phyloP scores from a whole-genome alignment of 2,888 invertebrate species.

The Apeira syringaria region DNA sequence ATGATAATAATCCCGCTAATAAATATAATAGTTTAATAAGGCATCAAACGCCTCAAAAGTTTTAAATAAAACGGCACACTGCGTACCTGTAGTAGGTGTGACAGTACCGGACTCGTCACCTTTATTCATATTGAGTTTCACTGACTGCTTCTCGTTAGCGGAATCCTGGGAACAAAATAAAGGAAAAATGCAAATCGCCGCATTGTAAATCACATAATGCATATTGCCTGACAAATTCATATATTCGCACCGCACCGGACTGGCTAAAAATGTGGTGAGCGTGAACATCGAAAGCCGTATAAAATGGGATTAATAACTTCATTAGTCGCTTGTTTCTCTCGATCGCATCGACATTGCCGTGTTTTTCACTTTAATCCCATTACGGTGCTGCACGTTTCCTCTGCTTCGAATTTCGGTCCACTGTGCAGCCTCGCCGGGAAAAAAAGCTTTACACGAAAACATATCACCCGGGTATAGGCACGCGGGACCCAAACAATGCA shows the following conservation, averaged over 20 bases:
- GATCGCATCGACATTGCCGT: slow-evolving; percentile 76
- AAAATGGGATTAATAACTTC: slow-evolving; percentile 83
- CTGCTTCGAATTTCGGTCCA: slow-evolving; percentile 55
- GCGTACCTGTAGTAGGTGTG: slow-evolving; percentile 55
- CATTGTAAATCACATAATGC: slow-evolving; percentile 25
- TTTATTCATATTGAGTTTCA: slow-evolving; percentile 38
- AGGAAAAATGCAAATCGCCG: slow-evolving; percentile 20
- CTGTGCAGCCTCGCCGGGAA: slow-evolving; percentile 33
- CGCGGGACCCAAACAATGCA: slow-evolving; percentile 23
- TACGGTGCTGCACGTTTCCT: slow-evolving; percentile 59
- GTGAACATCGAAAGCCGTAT: slow-evolving; percentile 68
- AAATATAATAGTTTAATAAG: no score
- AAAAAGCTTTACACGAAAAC: slow-evolving; percentile 35
- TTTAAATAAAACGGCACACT: no score
- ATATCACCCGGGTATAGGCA: slow-evolving; percentile 22
- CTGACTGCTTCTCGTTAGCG: slow-evolving; percentile 43
- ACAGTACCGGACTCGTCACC: slow-evolving; percentile 56
- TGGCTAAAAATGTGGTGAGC: slow-evolving; percentile 55
- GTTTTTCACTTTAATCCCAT: slow-evolving; percentile 81
- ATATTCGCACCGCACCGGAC: slow-evolving; percentile 38
- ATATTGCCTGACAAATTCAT: slow-evolving; percentile 41
- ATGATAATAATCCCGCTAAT: no score
- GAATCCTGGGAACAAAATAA: slow-evolving; percentile 54
- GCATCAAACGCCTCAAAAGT: no score
- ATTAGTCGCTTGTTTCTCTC: slow-evolving; percentile 81